Conservation (phyloP, 2,113 vertebrate species). For the Cyprinus carpio region DNA sequence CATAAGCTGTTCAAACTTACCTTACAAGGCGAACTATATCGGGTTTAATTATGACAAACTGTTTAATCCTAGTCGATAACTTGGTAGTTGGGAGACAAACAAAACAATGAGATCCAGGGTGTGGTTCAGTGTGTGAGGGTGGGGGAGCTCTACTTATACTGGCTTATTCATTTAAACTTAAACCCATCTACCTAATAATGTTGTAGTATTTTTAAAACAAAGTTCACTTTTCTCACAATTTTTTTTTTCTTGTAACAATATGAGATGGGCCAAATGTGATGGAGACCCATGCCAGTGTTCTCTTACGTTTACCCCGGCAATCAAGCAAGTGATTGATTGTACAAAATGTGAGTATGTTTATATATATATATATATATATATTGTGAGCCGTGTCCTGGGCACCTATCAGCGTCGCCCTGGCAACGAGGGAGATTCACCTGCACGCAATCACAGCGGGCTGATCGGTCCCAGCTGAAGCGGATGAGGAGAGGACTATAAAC, state of each 20-base stretch:
- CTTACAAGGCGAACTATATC: too few species aligned
- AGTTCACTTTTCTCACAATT: too few species aligned
- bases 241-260: background rate
- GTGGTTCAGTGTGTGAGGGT: constrained; percentile 14
- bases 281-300: fast-evolving
- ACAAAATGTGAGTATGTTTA: constrained; percentile 45
- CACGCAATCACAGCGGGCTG: too few species aligned
- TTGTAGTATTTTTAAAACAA: background rate
- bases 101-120: background rate
- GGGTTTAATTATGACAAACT: background rate
- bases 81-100: background rate
- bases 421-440: too few species aligned
- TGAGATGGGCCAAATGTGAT: constrained; percentile 70
- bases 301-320: fast-evolving
- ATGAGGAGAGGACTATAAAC: too few species aligned
- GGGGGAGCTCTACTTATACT: background rate
- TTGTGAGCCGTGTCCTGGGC: too few species aligned
- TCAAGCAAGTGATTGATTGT: background rate
- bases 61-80: background rate
- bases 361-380: too few species aligned
- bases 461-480: too few species aligned
- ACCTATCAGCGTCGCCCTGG: too few species aligned
- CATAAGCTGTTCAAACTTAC: too few species aligned
- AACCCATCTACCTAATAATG: background rate
- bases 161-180: background rate